A percentile compares a stretch with the other conserved stretches of the same genome.
Conservation (phyloP, 2,888 invertebrate genomes). For the Pocota personata region DNA sequence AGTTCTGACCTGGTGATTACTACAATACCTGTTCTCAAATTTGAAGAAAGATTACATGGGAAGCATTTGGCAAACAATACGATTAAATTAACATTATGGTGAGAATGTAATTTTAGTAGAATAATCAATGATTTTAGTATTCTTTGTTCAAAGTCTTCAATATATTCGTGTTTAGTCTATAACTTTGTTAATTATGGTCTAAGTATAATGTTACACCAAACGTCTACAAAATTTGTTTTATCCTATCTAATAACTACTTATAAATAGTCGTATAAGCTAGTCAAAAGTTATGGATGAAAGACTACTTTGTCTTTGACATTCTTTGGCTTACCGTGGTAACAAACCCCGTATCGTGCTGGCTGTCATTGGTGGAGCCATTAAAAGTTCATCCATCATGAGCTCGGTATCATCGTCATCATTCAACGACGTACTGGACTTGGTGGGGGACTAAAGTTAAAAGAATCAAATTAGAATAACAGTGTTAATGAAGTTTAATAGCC, state of each 20-base stretch:
- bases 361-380: constrained; percentile 91
- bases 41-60: too few relatives aligned
- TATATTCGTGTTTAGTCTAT: neutral
- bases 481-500: constrained; percentile 65
- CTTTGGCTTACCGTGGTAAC: constrained; percentile 85
- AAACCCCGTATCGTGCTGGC: constrained; percentile 88
- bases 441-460: constrained; percentile 84
- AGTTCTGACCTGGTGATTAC: too few relatives aligned
- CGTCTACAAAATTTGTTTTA: neutral
- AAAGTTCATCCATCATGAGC: constrained; percentile 91
- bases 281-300: neutral
- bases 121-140: too few relatives aligned
- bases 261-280: constrained; percentile 15
- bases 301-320: neutral
- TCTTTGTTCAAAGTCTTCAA: too few relatives aligned
- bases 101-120: too few relatives aligned
- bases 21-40: too few relatives aligned
- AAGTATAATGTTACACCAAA: neutral
- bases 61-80: too few relatives aligned
- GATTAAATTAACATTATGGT: too few relatives aligned
- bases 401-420: constrained; percentile 91
- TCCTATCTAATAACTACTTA: neutral
- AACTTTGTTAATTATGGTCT: neutral
- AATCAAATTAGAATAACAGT: constrained; percentile 31
- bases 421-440: constrained; percentile 86